A percentile compares a stretch with the other conserved stretches of the same genome.
Evolutionary conservation across 2,113 vertebrate genomes (phyloP).

Genomic region (Spea multiplicata): DNA sequence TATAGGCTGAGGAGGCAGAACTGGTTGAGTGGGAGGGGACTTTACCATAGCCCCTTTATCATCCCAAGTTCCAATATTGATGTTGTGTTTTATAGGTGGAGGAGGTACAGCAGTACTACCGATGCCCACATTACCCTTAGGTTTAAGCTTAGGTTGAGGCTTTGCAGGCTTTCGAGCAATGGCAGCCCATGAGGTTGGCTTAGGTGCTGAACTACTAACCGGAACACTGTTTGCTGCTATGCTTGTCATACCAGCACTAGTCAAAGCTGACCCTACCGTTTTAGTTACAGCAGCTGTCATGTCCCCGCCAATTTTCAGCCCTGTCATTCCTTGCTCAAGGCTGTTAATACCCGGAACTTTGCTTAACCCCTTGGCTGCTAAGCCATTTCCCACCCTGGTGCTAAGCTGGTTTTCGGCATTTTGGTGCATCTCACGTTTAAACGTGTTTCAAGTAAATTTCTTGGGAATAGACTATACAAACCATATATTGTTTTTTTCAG

Average conservation of each 20-base stretch:
- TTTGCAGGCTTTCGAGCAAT: constrained; percentile 97
- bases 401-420: too few relatives aligned
- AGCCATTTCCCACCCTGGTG: too few relatives aligned
- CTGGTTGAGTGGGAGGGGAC: constrained; percentile 84
- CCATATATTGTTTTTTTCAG: too few relatives aligned
- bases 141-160: constrained; percentile 93
- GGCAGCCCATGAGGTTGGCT: constrained; percentile 95
- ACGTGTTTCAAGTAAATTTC: too few relatives aligned
- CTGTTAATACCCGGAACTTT: constrained; percentile 94
- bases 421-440: too few relatives aligned
- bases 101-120: constrained; percentile 85
- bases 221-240: constrained; percentile 86
- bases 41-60: constrained; percentile 95
- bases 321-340: constrained; percentile 97
- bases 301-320: constrained; percentile 95
- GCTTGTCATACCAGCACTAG: constrained; percentile 88
- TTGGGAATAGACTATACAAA: too few relatives aligned
- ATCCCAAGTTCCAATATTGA: constrained; percentile 99
- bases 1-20: constrained; percentile 90
- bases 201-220: constrained; percentile 87
- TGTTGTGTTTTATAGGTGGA: constrained; percentile 98
- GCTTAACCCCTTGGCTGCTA: too few relatives aligned
- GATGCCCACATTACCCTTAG: constrained; percentile 89
- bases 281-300: constrained; percentile 93
- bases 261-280: constrained; percentile 93